These are phyloP conservation scores for Phaethornis superciliosus DNA, from an alignment of 2,113 vertebrate genomes.

Conservation along the genomic window DNA sequence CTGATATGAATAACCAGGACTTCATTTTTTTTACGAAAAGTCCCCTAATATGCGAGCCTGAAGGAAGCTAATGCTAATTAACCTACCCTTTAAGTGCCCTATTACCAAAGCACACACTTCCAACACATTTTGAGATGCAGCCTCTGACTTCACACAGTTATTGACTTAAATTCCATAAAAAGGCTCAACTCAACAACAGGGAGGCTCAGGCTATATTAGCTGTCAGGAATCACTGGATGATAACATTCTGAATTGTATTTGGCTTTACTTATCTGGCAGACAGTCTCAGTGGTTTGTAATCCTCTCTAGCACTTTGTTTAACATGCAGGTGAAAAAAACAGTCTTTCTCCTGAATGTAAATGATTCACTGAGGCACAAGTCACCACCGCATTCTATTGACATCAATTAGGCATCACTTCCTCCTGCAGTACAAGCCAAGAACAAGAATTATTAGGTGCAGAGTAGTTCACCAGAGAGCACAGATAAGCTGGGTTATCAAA, in stretches of 20 bases:
- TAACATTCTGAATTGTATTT: not conserved
- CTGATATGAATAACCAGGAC: not conserved
- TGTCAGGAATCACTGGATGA: not conserved
- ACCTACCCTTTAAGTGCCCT: not conserved
- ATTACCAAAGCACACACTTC: not conserved
- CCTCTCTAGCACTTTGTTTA: not conserved
- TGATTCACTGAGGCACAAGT: not conserved
- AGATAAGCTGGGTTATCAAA: not conserved
- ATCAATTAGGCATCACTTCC: not conserved
- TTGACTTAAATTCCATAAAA: not conserved
- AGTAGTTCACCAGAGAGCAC: not conserved
- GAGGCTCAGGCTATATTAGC: not conserved
- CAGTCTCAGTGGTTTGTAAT: not conserved
- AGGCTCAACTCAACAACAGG: not conserved
- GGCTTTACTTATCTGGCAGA: not conserved
- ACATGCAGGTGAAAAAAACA: not conserved
- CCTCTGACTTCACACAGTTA: not conserved
- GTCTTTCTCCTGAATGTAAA: not conserved
- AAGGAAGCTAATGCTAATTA: not conserved
- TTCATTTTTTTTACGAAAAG: not conserved
- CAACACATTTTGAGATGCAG: not conserved
- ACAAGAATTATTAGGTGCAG: not conserved
- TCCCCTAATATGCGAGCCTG: not conserved
- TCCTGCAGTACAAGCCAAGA: rapidly evolving
- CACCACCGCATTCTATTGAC: not conserved